These are phyloP conservation scores for Atlantisia rogersi DNA, from an alignment of 2,113 vertebrate species.

Conservation along the genomic window DNA sequence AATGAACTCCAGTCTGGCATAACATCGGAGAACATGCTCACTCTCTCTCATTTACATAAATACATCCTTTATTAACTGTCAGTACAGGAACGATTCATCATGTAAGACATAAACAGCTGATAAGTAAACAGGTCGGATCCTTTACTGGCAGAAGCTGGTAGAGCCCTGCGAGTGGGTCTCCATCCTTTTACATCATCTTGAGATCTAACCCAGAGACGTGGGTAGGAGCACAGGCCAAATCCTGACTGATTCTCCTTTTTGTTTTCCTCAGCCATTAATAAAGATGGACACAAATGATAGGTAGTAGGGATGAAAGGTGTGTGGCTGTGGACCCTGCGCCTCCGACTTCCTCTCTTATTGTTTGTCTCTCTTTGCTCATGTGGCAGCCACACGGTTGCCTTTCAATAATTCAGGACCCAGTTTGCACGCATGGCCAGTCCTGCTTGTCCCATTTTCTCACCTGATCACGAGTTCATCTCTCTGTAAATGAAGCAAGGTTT, in stretches of 20 bases:
- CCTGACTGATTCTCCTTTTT: neutral
- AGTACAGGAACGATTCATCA: neutral
- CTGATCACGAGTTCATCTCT: neutral
- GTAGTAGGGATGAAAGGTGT: neutral
- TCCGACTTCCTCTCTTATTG: neutral
- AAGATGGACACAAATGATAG: neutral
- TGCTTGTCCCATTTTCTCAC: neutral
- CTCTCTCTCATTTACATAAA: constrained; percentile 40
- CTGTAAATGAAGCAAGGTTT: neutral
- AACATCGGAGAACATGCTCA: neutral
- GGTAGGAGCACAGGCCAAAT: neutral
- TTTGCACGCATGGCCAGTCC: neutral
- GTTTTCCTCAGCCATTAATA: neutral
- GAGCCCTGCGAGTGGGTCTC: neutral
- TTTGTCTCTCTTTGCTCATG: accelerated
- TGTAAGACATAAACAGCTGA: neutral
- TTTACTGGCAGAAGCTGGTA: neutral
- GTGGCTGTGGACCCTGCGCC: accelerated
- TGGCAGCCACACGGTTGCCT: neutral
- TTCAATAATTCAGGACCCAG: constrained; percentile 50
- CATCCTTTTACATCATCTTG: neutral
- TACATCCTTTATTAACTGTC: constrained; percentile 13
- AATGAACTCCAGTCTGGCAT: neutral
- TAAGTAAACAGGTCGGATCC: constrained; percentile 1
- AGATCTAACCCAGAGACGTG: neutral